A percentile compares a stretch with the other conserved stretches of the same genome.
Conservation (phyloP, 1,140 invertebrate species). For the Scaptomyza graminum region DNA sequence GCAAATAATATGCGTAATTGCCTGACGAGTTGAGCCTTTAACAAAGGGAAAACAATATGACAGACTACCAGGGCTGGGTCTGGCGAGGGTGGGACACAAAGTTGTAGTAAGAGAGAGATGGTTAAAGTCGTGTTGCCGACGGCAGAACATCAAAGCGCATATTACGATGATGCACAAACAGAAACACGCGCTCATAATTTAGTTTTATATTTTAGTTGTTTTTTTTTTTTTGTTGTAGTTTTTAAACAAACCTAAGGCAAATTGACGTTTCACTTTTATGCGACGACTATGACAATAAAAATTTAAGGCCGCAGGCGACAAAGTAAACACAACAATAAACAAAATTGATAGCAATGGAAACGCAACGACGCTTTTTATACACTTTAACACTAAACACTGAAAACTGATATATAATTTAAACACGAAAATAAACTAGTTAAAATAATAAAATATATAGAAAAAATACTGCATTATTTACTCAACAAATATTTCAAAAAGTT, state of each 20-base stretch:
- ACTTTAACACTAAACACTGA: no score
- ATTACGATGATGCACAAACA: slow-evolving; percentile 38
- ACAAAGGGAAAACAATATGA: background rate
- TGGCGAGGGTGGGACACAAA: background rate
- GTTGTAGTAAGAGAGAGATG: background rate
- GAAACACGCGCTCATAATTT: background rate
- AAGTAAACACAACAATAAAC: slow-evolving; percentile 74
- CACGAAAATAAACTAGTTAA: no score
- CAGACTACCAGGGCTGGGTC: background rate
- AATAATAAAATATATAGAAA: no score
- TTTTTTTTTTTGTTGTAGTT: slow-evolving; percentile 30
- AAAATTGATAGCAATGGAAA: slow-evolving; percentile 6
- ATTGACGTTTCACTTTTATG: slow-evolving; percentile 50
- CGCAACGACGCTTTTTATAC: slow-evolving; percentile 24
- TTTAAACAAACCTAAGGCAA: slow-evolving; percentile 51
- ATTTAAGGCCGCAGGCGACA: slow-evolving; percentile 72
- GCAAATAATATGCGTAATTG: slow-evolving; percentile 81
- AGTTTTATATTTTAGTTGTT: slow-evolving; percentile 26
- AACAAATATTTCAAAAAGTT: no score
- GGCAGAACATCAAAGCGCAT: slow-evolving; percentile 68
- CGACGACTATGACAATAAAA: slow-evolving; percentile 53
- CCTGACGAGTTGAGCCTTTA: slow-evolving; percentile 27
- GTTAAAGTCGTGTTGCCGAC: slow-evolving; percentile 31
- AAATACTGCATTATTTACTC: no score
- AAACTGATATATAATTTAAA: no score